phyloP scores from a whole-genome alignment of 2,113 vertebrate species.

The Muscicapa adusta region DNA sequence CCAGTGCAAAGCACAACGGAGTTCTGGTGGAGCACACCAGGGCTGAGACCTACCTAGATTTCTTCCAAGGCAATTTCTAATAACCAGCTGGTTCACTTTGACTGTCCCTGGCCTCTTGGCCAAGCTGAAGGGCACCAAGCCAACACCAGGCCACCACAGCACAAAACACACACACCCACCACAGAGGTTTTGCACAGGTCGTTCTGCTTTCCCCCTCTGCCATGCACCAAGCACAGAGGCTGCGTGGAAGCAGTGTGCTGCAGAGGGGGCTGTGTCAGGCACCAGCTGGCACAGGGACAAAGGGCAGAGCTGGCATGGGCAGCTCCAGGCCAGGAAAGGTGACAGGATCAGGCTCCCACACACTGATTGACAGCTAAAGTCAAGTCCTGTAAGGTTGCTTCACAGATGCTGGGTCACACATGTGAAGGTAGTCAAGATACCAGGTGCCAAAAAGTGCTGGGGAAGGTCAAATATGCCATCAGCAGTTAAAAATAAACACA shows the following conservation, averaged over 20 bases:
- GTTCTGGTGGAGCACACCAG: background rate
- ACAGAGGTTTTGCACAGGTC: background rate
- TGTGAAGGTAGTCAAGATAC: constrained; percentile 5
- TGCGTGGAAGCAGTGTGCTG: rapidly evolving
- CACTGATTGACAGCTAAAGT: background rate
- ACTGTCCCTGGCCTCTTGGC: background rate
- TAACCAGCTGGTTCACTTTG: background rate
- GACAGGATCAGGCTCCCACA: background rate
- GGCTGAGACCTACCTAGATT: background rate
- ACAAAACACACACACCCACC: background rate
- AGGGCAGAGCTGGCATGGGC: background rate
- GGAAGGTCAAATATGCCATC: constrained; percentile 11
- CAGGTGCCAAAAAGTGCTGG: background rate
- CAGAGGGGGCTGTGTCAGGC: background rate
- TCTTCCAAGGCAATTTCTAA: background rate
- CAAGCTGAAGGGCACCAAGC: background rate
- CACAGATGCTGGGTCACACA: background rate
- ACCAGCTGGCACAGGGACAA: background rate
- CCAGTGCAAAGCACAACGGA: rapidly evolving
- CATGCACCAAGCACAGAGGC: background rate
- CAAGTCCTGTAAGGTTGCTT: background rate
- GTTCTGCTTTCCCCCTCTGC: background rate
- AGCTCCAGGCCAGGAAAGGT: background rate
- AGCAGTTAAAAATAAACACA: background rate
- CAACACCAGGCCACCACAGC: background rate